These are phyloP conservation scores for Festucalex cinctus DNA, from an alignment of 2,113 vertebrate genomes.

Conservation along the genomic window DNA sequence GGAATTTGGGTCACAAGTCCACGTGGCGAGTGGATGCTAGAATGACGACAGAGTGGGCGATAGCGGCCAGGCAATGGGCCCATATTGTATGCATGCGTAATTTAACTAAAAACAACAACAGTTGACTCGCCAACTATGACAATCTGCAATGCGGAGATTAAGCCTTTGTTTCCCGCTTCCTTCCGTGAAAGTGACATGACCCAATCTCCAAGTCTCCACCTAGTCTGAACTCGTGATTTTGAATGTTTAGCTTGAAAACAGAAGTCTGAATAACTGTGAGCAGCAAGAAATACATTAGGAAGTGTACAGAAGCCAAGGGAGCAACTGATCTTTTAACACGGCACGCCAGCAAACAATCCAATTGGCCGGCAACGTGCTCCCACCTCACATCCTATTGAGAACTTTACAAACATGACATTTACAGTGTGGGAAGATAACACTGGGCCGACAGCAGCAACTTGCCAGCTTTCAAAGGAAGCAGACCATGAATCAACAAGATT, in stretches of 20 bases:
- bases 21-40: not conserved
- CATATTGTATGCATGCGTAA: not conserved
- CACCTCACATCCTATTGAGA: not conserved
- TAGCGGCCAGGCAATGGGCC: not conserved
- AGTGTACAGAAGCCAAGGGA: not conserved
- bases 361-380: not conserved
- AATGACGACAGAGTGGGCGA: not conserved
- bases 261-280: not conserved
- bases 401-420: not conserved
- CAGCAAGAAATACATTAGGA: not conserved
- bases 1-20: constrained; percentile 43
- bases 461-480: not conserved
- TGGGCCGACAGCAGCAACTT: not conserved
- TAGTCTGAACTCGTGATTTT: not conserved
- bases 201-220: constrained; percentile 5
- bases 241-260: not conserved
- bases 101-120: constrained; percentile 2
- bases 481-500: not conserved
- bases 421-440: not conserved
- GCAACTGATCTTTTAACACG: not conserved
- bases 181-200: not conserved
- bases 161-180: not conserved
- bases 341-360: not conserved
- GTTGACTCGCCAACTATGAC: constrained; percentile 5
- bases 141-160: constrained; percentile 3